A percentile compares a stretch with the other conserved stretches of the same genome.
These are phyloP conservation scores for Drosophila nikananu DNA, from an alignment of 1,140 invertebrate genomes.

Conservation along the genomic window DNA sequence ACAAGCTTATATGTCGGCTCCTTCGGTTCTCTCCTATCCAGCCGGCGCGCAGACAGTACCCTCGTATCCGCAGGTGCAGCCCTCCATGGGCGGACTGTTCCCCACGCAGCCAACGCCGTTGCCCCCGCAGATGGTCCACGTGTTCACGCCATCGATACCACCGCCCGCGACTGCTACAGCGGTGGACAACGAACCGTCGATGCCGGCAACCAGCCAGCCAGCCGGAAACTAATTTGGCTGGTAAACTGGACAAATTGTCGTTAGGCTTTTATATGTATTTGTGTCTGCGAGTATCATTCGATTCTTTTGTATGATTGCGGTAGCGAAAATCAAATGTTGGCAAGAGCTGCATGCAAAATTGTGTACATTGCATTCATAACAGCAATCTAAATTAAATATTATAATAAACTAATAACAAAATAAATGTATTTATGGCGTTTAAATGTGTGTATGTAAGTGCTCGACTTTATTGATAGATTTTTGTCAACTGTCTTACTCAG, in stretches of 20 bases:
- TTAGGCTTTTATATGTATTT: slow-evolving; percentile 56
- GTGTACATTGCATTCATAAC: slow-evolving; percentile 62
- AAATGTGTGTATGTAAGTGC: background rate
- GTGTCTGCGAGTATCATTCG: slow-evolving; percentile 31
- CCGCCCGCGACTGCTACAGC: slow-evolving; percentile 12
- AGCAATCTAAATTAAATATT: slow-evolving; percentile 56
- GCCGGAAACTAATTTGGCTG: slow-evolving; percentile 23
- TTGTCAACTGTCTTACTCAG: background rate
- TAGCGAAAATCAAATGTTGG: slow-evolving; percentile 40
- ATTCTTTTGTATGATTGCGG: slow-evolving; percentile 50
- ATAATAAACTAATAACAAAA: slow-evolving; percentile 51
- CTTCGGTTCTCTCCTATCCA: slow-evolving; percentile 74
- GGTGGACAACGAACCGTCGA: slow-evolving; percentile 14
- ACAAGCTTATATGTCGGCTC: slow-evolving; percentile 78
- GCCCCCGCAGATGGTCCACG: slow-evolving; percentile 79
- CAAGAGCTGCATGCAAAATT: slow-evolving; percentile 32
- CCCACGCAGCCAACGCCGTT: slow-evolving; percentile 76
- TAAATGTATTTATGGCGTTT: slow-evolving; percentile 42
- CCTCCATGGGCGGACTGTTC: slow-evolving; percentile 77
- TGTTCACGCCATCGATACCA: slow-evolving; percentile 44
- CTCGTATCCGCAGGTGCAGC: slow-evolving; percentile 83
- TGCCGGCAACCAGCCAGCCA: slow-evolving; percentile 3
- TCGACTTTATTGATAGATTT: background rate
- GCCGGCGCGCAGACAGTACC: slow-evolving; percentile 74
- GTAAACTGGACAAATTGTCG: slow-evolving; percentile 55